Conservation (phyloP, 2,797 vertebrate genomes). For the Falco peregrinus region DNA sequence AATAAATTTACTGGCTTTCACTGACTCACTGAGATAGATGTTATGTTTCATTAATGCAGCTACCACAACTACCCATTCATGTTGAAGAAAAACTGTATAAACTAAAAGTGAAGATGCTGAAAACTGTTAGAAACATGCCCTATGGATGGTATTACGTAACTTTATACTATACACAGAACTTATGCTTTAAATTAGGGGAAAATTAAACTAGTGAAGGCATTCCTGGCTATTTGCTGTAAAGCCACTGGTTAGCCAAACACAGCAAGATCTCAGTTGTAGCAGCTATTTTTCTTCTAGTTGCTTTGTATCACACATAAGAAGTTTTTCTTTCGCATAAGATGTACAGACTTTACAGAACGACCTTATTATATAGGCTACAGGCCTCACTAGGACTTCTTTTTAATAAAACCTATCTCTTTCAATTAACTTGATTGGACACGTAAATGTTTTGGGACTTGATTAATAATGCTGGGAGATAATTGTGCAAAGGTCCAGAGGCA, state of each 20-base stretch:
- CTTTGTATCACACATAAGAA: neutral
- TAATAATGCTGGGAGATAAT: conserved; percentile 61
- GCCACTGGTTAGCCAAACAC: conserved; percentile 10
- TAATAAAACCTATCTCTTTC: conserved; percentile 62
- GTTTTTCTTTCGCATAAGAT: conserved; percentile 4
- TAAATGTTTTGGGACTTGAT: conserved; percentile 60
- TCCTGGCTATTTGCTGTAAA: neutral
- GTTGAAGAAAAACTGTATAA: neutral
- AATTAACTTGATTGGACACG: conserved; percentile 65
- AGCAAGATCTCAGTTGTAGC: neutral
- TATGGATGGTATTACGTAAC: neutral
- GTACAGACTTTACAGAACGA: conserved; percentile 2
- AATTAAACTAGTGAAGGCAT: conserved; percentile 1
- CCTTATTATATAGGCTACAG: conserved; percentile 20
- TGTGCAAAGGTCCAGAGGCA: conserved; percentile 67
- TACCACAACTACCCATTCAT: neutral
- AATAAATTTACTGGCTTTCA: neutral
- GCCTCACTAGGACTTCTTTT: conserved; percentile 29
- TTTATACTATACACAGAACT: neutral
- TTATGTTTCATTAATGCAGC: neutral
- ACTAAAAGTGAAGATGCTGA: conserved; percentile 1
- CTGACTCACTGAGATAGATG: neutral
- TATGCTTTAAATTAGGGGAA: conserved; percentile 36
- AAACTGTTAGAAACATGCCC: neutral
- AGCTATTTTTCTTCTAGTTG: conserved; percentile 1